phyloP scores from a whole-genome alignment of 1,140 invertebrate species.

The Belonocnema kinseyi region DNA sequence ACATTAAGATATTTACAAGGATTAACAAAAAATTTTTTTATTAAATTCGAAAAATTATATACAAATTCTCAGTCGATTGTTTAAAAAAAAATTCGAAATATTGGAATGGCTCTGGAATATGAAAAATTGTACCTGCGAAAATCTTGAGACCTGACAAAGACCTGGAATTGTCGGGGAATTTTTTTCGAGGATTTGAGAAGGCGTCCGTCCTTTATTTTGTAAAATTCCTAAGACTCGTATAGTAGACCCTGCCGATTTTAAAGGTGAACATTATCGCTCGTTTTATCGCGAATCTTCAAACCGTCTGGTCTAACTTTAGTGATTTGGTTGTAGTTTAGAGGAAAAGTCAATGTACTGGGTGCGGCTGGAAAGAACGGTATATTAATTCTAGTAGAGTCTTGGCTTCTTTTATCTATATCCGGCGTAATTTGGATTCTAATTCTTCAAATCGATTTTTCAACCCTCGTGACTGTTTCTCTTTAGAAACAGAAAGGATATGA shows the following conservation, averaged over 20 bases:
- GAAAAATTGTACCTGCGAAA: too few relatives aligned
- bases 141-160: too few relatives aligned
- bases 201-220: too few relatives aligned
- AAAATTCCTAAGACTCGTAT: not conserved
- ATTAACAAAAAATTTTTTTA: too few relatives aligned
- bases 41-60: too few relatives aligned
- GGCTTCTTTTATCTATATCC: not conserved
- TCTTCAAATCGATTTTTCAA: slow-evolving; percentile 9
- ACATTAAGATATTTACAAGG: too few relatives aligned
- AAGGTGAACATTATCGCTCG: not conserved
- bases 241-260: too few relatives aligned
- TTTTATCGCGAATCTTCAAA: not conserved
- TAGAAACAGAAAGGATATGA: not conserved
- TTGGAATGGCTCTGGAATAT: too few relatives aligned
- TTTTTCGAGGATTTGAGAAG: too few relatives aligned
- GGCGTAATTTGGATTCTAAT: slow-evolving; percentile 5
- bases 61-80: too few relatives aligned
- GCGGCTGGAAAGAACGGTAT: slow-evolving; percentile 20
- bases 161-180: too few relatives aligned
- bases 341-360: slow-evolving; percentile 22
- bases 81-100: too few relatives aligned
- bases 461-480: slow-evolving; percentile 3
- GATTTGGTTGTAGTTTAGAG: not conserved
- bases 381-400: not conserved
- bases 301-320: not conserved